Percentiles rank a stretch among this genome's conserved stretches.
phyloP scores from a whole-genome alignment of 2,113 vertebrate species.

The Picathartes gymnocephalus region DNA sequence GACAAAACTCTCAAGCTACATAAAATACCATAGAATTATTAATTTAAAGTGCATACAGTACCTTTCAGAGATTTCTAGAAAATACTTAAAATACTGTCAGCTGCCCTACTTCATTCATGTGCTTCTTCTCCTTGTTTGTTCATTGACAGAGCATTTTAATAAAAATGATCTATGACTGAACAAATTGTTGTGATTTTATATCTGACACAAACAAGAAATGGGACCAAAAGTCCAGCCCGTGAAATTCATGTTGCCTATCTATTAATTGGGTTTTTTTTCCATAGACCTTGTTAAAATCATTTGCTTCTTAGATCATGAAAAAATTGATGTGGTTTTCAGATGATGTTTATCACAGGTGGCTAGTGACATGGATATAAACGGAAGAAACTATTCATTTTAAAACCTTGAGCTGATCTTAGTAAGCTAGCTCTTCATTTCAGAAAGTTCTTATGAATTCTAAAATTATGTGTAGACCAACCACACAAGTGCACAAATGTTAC shows the following conservation, averaged over 20 bases:
- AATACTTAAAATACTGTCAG: background rate
- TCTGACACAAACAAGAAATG: background rate
- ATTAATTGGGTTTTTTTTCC: background rate
- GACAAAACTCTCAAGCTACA: background rate
- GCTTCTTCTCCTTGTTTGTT: background rate
- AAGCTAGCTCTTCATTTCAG: background rate
- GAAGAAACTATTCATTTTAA: slow-evolving; percentile 47
- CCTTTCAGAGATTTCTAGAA: background rate
- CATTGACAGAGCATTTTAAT: background rate
- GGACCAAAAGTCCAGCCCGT: background rate
- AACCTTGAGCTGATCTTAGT: background rate
- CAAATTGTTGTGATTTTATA: background rate
- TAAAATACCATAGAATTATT: background rate
- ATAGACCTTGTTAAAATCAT: background rate
- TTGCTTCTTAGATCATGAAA: background rate
- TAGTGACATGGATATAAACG: slow-evolving; percentile 18
- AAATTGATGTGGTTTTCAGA: background rate
- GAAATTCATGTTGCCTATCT: background rate
- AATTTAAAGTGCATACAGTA: background rate
- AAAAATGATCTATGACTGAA: background rate
- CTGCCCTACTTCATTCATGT: background rate
- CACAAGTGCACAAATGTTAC: background rate
- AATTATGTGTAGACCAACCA: background rate
- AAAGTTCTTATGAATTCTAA: slow-evolving; percentile 37
- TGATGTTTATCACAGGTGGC: background rate